These are phyloP conservation scores for Paracentrotus lividus DNA, from an alignment of 53 echinoderm and acorn worm genomes.

Conservation along the genomic window DNA sequence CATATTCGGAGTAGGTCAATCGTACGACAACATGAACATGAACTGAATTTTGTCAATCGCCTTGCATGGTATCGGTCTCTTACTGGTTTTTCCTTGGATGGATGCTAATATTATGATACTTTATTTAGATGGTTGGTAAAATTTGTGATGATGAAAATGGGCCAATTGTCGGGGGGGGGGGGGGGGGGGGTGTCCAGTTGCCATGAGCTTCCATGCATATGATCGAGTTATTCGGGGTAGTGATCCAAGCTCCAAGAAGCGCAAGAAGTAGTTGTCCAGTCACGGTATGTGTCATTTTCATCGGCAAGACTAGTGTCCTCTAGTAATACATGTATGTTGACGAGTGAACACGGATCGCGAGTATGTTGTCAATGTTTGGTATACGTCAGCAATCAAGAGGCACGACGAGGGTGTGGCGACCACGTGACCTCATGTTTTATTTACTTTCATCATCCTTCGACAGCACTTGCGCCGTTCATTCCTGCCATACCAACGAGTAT, in stretches of 20 bases:
- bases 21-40: neutral
- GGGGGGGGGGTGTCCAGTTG: too few species aligned
- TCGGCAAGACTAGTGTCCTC: too few species aligned
- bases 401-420: constrained; percentile 31
- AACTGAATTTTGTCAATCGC: neutral
- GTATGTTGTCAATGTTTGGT: neutral
- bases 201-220: too few species aligned
- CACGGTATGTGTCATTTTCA: too few species aligned
- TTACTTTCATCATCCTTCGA: neutral
- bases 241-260: too few species aligned
- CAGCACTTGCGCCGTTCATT: neutral
- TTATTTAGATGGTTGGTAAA: neutral
- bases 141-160: neutral
- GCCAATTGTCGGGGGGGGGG: too few species aligned
- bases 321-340: too few species aligned
- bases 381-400: constrained; percentile 10
- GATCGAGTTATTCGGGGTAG: too few species aligned
- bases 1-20: neutral
- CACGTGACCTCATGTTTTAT: constrained; percentile 19
- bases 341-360: too few species aligned
- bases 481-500: neutral
- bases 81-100: neutral
- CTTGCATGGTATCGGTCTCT: too few species aligned
- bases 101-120: neutral
- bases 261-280: too few species aligned